These are phyloP conservation scores for Lucinisca nassula DNA, from an alignment of 2,888 invertebrate species.

Conservation along the genomic window DNA sequence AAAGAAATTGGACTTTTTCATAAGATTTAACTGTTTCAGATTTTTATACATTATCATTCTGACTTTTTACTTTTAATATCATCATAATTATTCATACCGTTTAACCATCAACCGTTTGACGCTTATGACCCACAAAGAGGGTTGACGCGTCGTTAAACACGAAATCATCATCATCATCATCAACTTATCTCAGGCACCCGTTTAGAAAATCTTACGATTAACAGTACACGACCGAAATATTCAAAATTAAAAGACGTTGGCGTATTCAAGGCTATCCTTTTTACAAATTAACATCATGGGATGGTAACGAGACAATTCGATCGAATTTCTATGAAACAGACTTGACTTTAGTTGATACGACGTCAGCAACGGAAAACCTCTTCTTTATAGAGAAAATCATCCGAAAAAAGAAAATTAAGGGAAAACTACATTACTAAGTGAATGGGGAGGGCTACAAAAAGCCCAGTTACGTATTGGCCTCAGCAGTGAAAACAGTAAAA, in stretches of 20 bases:
- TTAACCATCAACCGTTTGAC: too few relatives aligned
- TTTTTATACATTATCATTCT: too few relatives aligned
- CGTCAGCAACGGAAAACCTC: not conserved
- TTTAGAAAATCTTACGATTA: constrained; percentile 35
- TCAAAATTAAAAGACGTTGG: constrained; percentile 30
- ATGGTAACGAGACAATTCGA: constrained; percentile 22
- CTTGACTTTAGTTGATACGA: constrained; percentile 39
- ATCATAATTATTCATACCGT: too few relatives aligned
- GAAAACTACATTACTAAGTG: not conserved
- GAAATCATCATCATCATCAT: too few relatives aligned
- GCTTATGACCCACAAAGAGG: too few relatives aligned
- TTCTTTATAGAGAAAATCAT: constrained; percentile 55
- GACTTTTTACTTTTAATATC: too few relatives aligned
- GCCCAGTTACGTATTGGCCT: not conserved
- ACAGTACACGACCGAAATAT: constrained; percentile 38
- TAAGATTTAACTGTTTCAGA: too few relatives aligned
- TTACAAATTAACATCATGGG: constrained; percentile 31
- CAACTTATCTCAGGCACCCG: constrained; percentile 30
- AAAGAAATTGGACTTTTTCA: too few relatives aligned
- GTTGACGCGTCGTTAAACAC: too few relatives aligned
- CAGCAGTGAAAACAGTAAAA: not conserved
- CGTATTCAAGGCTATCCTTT: constrained; percentile 44
- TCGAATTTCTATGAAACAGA: constrained; percentile 46
- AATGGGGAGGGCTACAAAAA: not conserved
- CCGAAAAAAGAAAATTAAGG: constrained; percentile 16